Conservation (phyloP, 2,888 invertebrate genomes). For the Pammene aurita region DNA sequence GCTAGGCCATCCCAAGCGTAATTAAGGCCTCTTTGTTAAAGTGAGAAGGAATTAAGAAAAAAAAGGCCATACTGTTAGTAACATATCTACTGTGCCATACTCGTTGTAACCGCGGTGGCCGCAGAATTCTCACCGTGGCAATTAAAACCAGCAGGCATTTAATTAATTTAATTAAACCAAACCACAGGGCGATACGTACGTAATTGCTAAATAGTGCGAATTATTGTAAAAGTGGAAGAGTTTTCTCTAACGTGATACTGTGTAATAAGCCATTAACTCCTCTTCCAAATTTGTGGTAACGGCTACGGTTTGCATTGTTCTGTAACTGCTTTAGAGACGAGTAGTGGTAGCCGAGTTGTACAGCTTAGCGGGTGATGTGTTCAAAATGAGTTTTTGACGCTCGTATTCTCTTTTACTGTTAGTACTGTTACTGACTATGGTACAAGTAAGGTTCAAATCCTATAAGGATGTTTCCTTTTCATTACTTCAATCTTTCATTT, state of each 20-base stretch:
- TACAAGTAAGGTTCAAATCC: no score
- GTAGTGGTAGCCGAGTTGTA: not conserved
- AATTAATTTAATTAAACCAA: constrained; percentile 41
- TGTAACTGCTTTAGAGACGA: not conserved
- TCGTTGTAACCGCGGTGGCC: constrained; percentile 34
- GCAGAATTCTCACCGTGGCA: constrained; percentile 38
- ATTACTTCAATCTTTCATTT: no score
- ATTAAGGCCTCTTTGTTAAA: no score
- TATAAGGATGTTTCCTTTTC: no score
- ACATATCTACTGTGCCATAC: constrained; percentile 15
- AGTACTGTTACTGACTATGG: no score
- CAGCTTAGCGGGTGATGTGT: not conserved
- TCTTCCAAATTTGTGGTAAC: not conserved
- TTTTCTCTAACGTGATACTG: constrained; percentile 15
- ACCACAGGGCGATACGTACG: constrained; percentile 35
- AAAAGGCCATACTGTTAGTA: constrained; percentile 21
- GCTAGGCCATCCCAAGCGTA: no score
- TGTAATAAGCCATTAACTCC: constrained; percentile 8
- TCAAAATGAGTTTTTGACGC: no score
- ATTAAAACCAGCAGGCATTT: constrained; percentile 36
- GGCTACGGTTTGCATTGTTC: not conserved
- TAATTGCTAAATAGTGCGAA: constrained; percentile 33
- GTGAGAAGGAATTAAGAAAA: no score
- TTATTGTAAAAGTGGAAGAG: constrained; percentile 25
- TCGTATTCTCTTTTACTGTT: no score